Base-by-base conservation (phyloP, 2,797 vertebrate genomes). In the Discoglossus pictus region DNA sequence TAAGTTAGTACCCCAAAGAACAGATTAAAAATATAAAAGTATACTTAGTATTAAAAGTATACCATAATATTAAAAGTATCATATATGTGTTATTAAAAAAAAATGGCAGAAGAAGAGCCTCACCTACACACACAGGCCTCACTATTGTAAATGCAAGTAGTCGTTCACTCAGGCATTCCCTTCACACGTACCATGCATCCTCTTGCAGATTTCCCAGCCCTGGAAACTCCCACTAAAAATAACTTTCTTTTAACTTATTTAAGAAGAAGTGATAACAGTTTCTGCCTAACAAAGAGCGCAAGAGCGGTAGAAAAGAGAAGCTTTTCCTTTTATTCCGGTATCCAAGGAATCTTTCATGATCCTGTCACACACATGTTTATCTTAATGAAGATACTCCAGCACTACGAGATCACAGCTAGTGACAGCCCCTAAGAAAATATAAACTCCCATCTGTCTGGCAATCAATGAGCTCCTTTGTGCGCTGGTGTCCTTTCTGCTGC, bases 361-460 rank as follows among this genome's bases (percentile, higher is more conserved):
- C 34, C 43, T 58, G 60, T 64, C 36, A 56, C 60, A 21, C 50
- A 55, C 54, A 55, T 69, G 67, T 56, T 62, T 70, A 55, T 70
- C 56, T 58, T 64, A 71, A 71, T 58, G 61, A 71, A 71, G 61
- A 71, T 27, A 65, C 46, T 71, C 25, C 27, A 64, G 38, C 15
- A 25, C 40, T 58, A 52, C 20, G 9, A 59, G 61, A 64, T 43
- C 68, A 64, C 44, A 71, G 53, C 2, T 47, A 67, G 61, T 60
- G 73, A 69, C 24, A 50, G 38, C 21, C 15, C 65, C 35, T 72
- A 51, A 73, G 36, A 62, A 50, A 27, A 75, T 6, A 5, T 61
- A 56, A 73, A 78, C 50, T 65, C 61, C 53, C 56, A 75, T 34
- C 43, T 47, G 50, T 40, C 67, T 47, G 7, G 62, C 38, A 52